Conservation (phyloP, 2,113 vertebrate species). For the Apaloderma vittatum region DNA sequence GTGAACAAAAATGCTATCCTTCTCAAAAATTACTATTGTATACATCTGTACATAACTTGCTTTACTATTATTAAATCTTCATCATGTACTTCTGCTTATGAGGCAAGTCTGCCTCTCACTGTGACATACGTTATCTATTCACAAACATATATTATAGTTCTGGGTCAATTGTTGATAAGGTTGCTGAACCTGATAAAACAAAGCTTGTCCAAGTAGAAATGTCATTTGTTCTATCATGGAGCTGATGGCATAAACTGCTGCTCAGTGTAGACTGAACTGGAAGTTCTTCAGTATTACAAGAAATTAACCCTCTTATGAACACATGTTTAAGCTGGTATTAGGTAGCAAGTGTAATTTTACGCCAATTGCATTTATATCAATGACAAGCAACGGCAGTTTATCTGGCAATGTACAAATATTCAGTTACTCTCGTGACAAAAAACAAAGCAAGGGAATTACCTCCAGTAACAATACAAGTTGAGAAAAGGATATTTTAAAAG, state of each 20-base stretch:
- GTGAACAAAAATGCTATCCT: conserved; percentile 7
- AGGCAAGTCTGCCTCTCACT: conserved; percentile 70
- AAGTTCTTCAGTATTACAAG: conserved; percentile 28
- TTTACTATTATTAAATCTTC: conserved; percentile 76
- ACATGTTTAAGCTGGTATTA: background rate
- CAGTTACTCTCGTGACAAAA: background rate
- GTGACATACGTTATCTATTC: conserved; percentile 91
- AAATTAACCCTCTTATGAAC: conserved; percentile 19
- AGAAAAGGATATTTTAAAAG: background rate
- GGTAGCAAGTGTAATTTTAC: conserved; percentile 57
- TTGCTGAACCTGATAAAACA: conserved; percentile 93
- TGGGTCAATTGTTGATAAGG: conserved; percentile 95
- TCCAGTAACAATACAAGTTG: background rate
- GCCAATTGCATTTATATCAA: background rate
- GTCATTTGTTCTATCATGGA: conserved; percentile 87
- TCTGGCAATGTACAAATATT: background rate
- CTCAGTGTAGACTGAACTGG: conserved; percentile 52
- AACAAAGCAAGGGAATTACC: background rate
- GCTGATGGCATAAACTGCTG: conserved; percentile 82
- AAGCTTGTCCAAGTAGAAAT: conserved; percentile 89
- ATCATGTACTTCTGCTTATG: conserved; percentile 73
- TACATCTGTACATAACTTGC: conserved; percentile 31
- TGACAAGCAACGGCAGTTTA: background rate
- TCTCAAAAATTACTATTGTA: conserved; percentile 12
- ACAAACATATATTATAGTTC: conserved; percentile 83